Conservation (phyloP, 2,797 vertebrate species). For the Setipinna tenuifilis region DNA sequence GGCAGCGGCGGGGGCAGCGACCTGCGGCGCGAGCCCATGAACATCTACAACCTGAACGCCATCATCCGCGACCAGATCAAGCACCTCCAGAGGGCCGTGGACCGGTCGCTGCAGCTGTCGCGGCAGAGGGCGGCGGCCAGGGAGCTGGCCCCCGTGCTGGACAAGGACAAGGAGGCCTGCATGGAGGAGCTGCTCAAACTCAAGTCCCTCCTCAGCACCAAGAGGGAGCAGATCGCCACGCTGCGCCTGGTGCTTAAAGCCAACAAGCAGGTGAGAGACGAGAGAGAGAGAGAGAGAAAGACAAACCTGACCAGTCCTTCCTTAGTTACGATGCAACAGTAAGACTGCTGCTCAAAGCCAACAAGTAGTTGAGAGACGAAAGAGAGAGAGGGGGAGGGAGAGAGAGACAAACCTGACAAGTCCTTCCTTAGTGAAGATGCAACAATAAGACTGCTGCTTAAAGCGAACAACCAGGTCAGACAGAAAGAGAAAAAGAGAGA, state of each 20-base stretch:
- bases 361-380: slow-evolving; percentile 86
- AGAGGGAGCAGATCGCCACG: slow-evolving; percentile 97
- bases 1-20: slow-evolving; percentile 80
- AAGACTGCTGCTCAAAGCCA: slow-evolving; percentile 93
- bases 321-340: slow-evolving; percentile 97
- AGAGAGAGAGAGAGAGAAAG: not conserved
- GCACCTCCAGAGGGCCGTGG: slow-evolving; percentile 95
- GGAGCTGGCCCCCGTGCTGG: slow-evolving; percentile 89
- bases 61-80: slow-evolving; percentile 99
- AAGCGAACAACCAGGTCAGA: slow-evolving; percentile 96
- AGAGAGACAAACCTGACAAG: slow-evolving; percentile 65
- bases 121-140: slow-evolving; percentile 91
- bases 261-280: slow-evolving; percentile 90
- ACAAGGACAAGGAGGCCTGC: slow-evolving; percentile 96
- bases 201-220: slow-evolving; percentile 96
- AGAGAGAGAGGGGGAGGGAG: too few relatives aligned
- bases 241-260: slow-evolving; percentile 94
- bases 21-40: slow-evolving; percentile 97
- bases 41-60: slow-evolving; percentile 98
- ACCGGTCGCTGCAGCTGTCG: slow-evolving; percentile 93
- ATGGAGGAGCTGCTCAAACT: slow-evolving; percentile 98
- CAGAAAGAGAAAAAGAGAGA: too few relatives aligned
- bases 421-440: slow-evolving; percentile 96
- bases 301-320: slow-evolving; percentile 81
- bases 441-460: slow-evolving; percentile 92